phyloP scores from a whole-genome alignment of 2,888 invertebrate species.

The Drosophila seclusa region DNA sequence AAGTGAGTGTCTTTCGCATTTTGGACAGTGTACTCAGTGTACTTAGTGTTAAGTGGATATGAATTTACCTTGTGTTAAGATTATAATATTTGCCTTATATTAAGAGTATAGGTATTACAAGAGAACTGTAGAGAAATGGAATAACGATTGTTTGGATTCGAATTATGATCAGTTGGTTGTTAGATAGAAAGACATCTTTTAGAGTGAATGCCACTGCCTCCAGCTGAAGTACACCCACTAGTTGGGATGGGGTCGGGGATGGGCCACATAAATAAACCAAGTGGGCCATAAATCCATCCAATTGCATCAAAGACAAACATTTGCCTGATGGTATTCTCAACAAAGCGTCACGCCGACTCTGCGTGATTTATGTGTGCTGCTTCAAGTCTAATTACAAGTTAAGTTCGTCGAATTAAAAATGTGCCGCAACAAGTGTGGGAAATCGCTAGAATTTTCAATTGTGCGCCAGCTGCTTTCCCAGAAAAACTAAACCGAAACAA shows the following conservation, averaged over 20 bases:
- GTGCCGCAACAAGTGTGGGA: slow-evolving; percentile 73
- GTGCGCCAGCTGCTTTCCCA: slow-evolving; percentile 67
- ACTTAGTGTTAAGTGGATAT: neutral
- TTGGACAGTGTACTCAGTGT: neutral
- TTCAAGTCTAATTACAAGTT: slow-evolving; percentile 74
- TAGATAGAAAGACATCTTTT: neutral
- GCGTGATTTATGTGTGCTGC: slow-evolving; percentile 62
- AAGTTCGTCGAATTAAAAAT: slow-evolving; percentile 73
- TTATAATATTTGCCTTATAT: too few relatives aligned
- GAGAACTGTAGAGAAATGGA: too few relatives aligned
- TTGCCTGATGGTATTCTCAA: slow-evolving; percentile 48
- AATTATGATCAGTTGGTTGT: neutral
- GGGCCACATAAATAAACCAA: slow-evolving; percentile 50
- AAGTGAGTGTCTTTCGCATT: slow-evolving; percentile 19
- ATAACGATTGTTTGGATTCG: neutral
- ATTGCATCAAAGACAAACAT: slow-evolving; percentile 68
- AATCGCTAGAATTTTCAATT: slow-evolving; percentile 48
- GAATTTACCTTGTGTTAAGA: neutral
- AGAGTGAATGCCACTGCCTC: neutral
- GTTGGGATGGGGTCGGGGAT: neutral
- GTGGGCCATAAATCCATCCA: slow-evolving; percentile 69
- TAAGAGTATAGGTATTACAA: too few relatives aligned
- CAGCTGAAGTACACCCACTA: slow-evolving; percentile 27
- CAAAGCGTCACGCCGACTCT: slow-evolving; percentile 52
- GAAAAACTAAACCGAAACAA: slow-evolving; percentile 53